Conservation (phyloP, 2,797 vertebrate genomes). For the Siniperca obscura region DNA sequence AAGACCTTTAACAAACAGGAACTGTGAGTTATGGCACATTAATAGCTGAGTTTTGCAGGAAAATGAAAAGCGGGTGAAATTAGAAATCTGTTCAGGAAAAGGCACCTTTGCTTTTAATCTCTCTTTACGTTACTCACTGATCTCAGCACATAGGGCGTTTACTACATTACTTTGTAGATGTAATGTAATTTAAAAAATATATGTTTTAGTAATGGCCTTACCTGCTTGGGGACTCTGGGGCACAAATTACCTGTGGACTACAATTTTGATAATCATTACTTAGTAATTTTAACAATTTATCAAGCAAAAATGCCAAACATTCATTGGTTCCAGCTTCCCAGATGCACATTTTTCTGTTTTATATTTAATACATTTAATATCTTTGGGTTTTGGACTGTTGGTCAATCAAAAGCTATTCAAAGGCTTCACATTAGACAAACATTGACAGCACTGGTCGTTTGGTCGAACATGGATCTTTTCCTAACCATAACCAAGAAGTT, state of each 20-base stretch:
- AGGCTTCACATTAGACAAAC: background rate
- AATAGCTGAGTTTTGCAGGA: background rate
- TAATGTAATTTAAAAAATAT: background rate
- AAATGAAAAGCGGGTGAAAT: conserved; percentile 4
- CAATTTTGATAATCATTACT: background rate
- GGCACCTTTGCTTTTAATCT: background rate
- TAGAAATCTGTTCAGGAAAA: background rate
- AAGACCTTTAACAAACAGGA: conserved; percentile 23
- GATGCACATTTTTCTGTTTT: background rate
- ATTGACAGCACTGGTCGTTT: background rate
- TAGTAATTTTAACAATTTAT: background rate
- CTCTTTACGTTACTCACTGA: background rate
- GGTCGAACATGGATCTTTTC: background rate
- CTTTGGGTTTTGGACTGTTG: no score
- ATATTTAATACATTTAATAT: background rate
- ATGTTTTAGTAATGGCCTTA: background rate
- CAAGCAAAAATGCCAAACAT: background rate
- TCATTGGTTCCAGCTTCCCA: background rate
- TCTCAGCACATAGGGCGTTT: conserved; percentile 12
- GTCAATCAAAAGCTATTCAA: background rate
- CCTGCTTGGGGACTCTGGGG: background rate
- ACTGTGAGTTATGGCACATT: conserved; percentile 19
- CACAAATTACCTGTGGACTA: background rate
- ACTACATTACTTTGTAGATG: background rate
- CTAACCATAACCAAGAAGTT: background rate